Conservation (phyloP, 1,140 invertebrate genomes). For the Araneus ventricosus region DNA sequence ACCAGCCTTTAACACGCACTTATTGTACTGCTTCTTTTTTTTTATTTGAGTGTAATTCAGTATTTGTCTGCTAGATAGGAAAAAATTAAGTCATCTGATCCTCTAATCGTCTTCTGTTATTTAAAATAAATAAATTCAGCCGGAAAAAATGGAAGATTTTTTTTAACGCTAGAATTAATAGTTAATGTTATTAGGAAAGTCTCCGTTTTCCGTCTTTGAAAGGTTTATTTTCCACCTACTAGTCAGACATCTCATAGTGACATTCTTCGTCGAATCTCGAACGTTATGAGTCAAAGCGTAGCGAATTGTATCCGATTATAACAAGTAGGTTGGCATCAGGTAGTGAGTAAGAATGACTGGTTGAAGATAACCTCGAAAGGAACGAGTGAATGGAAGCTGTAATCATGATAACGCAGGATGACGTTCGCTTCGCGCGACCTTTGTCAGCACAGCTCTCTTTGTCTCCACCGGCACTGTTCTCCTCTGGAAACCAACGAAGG, state of each 20-base stretch:
- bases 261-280: neutral
- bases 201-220: too few species aligned
- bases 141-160: too few species aligned
- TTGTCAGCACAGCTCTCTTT: constrained; percentile 28
- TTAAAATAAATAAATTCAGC: too few species aligned
- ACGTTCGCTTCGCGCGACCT: neutral
- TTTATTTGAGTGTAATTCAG: too few species aligned
- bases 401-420: neutral
- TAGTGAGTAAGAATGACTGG: neutral
- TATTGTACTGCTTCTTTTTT: too few species aligned
- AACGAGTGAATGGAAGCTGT: constrained; percentile 25
- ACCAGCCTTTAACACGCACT: too few species aligned
- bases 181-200: too few species aligned
- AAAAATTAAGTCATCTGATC: too few species aligned
- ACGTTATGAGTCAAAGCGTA: neutral
- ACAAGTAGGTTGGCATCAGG: neutral
- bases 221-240: too few species aligned
- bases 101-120: too few species aligned
- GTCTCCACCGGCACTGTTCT: neutral
- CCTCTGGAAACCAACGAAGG: neutral
- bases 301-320: neutral
- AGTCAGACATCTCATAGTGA: neutral
- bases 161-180: too few species aligned
- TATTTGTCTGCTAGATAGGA: too few species aligned
- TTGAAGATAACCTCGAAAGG: neutral